Conservation (phyloP, 2,113 vertebrate species). For the Bolborhynchus lineola region DNA sequence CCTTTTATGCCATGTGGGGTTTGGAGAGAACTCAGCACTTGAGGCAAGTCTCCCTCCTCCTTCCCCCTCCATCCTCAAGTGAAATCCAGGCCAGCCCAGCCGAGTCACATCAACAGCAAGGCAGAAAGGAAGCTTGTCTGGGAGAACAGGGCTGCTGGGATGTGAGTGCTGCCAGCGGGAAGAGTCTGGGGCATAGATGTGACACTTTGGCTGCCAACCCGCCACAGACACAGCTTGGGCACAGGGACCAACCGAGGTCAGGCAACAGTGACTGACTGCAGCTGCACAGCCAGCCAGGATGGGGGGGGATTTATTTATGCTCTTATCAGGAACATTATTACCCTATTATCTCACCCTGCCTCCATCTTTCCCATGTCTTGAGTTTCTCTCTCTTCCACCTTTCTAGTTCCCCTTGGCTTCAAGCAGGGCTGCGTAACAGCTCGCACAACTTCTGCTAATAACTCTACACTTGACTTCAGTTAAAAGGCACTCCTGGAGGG, state of each 20-base stretch:
- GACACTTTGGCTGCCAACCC: background rate
- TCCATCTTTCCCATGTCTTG: background rate
- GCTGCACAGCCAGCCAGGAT: background rate
- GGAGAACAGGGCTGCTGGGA: background rate
- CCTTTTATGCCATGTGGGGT: background rate
- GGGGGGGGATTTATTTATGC: background rate
- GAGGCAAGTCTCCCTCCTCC: background rate
- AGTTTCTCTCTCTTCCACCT: background rate
- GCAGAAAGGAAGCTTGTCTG: background rate
- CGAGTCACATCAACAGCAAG: background rate
- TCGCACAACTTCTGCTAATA: background rate
- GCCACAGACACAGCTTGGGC: background rate
- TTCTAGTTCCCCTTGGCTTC: background rate
- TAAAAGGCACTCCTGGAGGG: background rate
- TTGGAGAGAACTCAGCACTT: background rate
- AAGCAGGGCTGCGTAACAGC: background rate
- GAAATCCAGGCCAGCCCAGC: background rate
- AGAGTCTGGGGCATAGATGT: background rate
- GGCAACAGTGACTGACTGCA: background rate
- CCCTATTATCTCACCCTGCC: background rate
- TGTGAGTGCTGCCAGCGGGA: rapidly evolving
- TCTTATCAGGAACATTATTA: background rate
- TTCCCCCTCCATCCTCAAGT: background rate
- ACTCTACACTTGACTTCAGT: background rate
- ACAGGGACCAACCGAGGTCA: background rate